Base-by-base conservation (phyloP, 2,113 vertebrate genomes). In the western clawed frog (Xenopus tropicalis) region DNA sequence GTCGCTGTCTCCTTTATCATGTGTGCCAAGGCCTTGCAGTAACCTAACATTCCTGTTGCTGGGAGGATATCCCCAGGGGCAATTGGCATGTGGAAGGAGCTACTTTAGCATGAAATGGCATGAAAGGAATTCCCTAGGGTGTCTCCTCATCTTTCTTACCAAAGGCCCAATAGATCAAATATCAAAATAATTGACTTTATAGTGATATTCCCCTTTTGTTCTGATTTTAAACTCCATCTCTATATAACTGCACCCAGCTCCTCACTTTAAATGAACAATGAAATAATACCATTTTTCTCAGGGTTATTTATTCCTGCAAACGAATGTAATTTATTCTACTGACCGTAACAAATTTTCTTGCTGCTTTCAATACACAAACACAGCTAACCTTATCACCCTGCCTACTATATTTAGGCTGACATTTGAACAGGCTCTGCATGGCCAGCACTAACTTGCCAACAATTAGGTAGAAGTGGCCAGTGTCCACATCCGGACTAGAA, bases 331-430 rank as follows among this genome's bases (percentile, higher is more conserved):
- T 19, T 5, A 4, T 20, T 57, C 54, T 57, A 9, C 19, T 19
- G 9, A 19, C 19, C 20, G 54, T 20, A 8, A 21, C 54, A 57
- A 57, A 57, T 23, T 59, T 59, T 23, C 20, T 4, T 2, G 20
- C 10, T 57, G 20, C 21, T 59, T 59, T 59, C 2, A 21, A 20
- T 57, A 57, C 20, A 59, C 57, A 59, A 23, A 59, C 22, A 23
- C 21, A 23, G 57, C 12, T 59, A 22, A 59, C 57, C 57, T 59
- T 23, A 21, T 59, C 57, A 59, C 20, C 57, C 57, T 24, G 9
- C 11, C 20, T 59, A 11, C 57, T 59, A 59, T 59, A 23, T 59
- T 59, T 59, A 59, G 57, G 7, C 22, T 59, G 57, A 59, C 57
- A 59, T 59, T 59, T 59, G 10, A 12, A 59, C 57, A 59, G 57